Evolutionary conservation across 2,888 invertebrate genomes (phyloP).

Genomic region (Adineta ricciae): DNA sequence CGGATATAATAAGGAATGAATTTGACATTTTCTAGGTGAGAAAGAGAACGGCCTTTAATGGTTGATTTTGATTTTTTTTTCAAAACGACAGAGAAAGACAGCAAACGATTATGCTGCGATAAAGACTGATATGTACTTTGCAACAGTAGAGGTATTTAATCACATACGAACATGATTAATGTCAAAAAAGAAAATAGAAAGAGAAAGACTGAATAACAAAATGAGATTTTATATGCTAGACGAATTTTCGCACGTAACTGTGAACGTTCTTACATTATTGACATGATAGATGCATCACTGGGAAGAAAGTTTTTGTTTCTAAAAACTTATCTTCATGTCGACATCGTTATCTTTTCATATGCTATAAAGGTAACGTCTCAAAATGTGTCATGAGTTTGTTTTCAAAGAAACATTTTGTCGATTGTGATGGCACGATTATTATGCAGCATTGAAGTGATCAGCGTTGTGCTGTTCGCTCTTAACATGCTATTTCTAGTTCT

Average conservation of each 20-base stretch:
- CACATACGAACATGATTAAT: neutral
- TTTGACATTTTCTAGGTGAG: neutral
- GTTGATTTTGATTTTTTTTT: neutral
- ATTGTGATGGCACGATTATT: neutral
- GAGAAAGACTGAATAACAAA: neutral
- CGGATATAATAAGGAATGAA: neutral
- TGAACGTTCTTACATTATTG: no score
- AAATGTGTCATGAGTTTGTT: neutral
- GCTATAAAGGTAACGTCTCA: neutral
- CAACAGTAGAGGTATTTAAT: neutral
- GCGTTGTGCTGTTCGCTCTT: neutral
- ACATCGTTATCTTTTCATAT: neutral
- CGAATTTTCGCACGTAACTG: no score
- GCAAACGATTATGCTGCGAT: neutral
- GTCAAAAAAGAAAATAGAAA: neutral
- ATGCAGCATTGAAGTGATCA: neutral
- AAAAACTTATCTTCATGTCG: neutral
- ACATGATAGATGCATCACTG: no score
- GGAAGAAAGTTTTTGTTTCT: no score
- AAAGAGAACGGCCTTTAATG: conserved; percentile 13
- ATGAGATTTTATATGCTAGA: neutral
- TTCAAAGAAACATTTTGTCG: neutral
- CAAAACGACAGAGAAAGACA: neutral
- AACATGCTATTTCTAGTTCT: neutral
- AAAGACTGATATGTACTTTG: neutral